Percentiles rank a stretch among this genome's conserved stretches.
These are phyloP conservation scores for Neofelis nebulosa DNA, from an alignment of 2,113 vertebrate species.

Conservation along the genomic window DNA sequence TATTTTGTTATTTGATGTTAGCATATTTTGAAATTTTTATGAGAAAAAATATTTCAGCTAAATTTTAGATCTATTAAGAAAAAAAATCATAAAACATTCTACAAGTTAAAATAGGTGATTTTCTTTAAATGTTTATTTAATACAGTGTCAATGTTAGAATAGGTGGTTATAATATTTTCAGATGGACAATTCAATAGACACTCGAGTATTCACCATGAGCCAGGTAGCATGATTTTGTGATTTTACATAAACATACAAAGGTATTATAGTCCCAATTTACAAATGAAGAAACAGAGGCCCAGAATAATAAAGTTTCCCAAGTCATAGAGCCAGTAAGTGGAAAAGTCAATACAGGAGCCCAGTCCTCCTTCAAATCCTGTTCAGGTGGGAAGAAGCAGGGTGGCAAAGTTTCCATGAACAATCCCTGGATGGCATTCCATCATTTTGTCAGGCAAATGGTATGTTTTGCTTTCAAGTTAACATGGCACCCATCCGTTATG, in stretches of 20 bases:
- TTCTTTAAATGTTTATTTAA: constrained; percentile 20
- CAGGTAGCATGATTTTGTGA: not conserved
- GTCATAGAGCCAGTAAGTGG: not conserved
- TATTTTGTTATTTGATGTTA: not conserved
- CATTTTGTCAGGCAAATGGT: not conserved
- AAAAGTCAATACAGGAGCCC: not conserved
- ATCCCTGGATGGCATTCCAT: not conserved
- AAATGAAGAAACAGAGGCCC: not conserved
- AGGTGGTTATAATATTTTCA: not conserved
- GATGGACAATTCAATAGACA: not conserved
- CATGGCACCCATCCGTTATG: not conserved
- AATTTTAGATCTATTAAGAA: not conserved
- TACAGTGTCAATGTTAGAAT: not conserved
- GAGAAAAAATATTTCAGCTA: constrained; percentile 17
- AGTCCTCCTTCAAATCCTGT: not conserved
- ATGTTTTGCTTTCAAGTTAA: not conserved
- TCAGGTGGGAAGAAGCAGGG: not conserved
- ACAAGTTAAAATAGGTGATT: not conserved
- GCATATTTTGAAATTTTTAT: constrained; percentile 9
- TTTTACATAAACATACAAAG: not conserved
- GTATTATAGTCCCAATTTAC: not conserved
- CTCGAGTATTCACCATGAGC: not conserved
- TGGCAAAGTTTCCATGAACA: not conserved
- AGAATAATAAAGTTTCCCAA: not conserved
- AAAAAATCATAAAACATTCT: constrained; percentile 11